Percentiles rank a stretch among this genome's conserved stretches.
These are phyloP conservation scores for Eutolmus rufibarbis DNA, from an alignment of 2,888 invertebrate genomes.

Conservation along the genomic window DNA sequence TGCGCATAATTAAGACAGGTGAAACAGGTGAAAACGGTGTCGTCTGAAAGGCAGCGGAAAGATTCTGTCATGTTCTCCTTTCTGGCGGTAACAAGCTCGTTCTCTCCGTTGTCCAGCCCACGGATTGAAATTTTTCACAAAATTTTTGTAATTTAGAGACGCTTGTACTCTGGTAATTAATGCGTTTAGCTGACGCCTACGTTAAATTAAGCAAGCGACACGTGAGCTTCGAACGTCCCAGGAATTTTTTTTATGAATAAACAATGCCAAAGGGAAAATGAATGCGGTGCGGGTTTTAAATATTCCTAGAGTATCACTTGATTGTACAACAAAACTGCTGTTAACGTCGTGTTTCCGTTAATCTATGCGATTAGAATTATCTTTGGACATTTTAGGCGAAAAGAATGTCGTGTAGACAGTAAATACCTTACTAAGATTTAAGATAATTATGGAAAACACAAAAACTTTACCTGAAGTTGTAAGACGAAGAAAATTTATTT, in stretches of 20 bases:
- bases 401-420: neutral
- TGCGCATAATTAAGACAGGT: slow-evolving; percentile 7
- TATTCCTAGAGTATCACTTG: neutral
- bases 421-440: neutral
- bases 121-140: neutral
- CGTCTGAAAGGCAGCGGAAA: slow-evolving; percentile 14
- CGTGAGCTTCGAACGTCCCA: neutral
- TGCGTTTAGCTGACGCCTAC: neutral
- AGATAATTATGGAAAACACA: neutral
- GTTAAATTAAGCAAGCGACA: neutral
- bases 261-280: neutral
- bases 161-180: neutral
- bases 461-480: neutral
- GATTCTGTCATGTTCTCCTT: neutral
- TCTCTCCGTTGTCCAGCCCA: neutral
- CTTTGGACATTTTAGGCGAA: neutral
- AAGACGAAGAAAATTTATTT: neutral
- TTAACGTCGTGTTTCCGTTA: neutral
- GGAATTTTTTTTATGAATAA: neutral
- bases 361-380: neutral
- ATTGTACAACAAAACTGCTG: neutral
- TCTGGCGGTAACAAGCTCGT: neutral
- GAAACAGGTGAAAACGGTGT: neutral
- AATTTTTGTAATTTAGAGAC: neutral
- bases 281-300: neutral